Percentiles rank a stretch among this genome's conserved stretches.
These are phyloP conservation scores for Bombus cullumanus DNA, from an alignment of 1,140 invertebrate species.

Conservation along the genomic window DNA sequence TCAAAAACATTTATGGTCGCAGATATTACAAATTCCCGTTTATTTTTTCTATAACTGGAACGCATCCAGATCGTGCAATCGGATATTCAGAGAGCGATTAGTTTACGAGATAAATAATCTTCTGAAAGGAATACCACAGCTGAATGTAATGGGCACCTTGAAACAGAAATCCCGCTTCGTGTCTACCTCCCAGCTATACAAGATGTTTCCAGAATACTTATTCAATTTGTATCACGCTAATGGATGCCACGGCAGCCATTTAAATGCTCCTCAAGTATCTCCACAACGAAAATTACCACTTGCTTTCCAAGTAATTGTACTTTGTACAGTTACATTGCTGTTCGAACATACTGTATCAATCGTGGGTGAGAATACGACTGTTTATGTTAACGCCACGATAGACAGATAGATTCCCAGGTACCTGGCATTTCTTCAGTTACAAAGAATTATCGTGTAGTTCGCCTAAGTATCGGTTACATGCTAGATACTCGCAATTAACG, in stretches of 20 bases:
- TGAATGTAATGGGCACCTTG: conserved; percentile 14
- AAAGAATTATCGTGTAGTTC: neutral
- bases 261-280: neutral
- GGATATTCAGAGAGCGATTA: conserved; percentile 33
- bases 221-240: neutral
- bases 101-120: conserved; percentile 30
- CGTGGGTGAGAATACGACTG: neutral
- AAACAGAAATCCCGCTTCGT: conserved; percentile 35
- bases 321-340: neutral
- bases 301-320: neutral
- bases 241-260: neutral
- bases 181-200: conserved; percentile 15
- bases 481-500: neutral
- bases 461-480: neutral
- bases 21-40: neutral
- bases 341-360: neutral
- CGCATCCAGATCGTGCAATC: conserved; percentile 22
- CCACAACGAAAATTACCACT: neutral
- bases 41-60: neutral
- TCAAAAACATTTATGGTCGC: neutral
- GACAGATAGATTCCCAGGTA: neutral
- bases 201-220: conserved; percentile 19
- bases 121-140: neutral
- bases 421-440: neutral
- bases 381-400: neutral